Conservation (phyloP, 2,113 vertebrate species). For the Heterochromis multidens region DNA sequence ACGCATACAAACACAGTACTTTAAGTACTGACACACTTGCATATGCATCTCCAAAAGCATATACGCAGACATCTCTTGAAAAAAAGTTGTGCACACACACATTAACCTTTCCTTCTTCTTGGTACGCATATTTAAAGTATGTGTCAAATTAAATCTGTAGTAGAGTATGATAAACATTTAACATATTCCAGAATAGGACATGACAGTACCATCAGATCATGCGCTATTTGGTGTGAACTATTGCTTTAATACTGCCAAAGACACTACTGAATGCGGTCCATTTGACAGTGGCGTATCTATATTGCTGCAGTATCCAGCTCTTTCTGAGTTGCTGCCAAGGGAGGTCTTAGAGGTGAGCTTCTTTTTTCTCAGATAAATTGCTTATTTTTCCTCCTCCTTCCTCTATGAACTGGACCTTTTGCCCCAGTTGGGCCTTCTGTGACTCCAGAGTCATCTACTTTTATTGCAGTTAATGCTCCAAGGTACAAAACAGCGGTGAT, state of each 20-base stretch:
- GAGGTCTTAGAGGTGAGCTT: slow-evolving; percentile 62
- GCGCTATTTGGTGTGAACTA: slow-evolving; percentile 37
- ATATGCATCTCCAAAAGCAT: not conserved
- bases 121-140: not conserved
- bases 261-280: slow-evolving; percentile 9
- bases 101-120: not conserved
- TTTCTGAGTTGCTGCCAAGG: slow-evolving; percentile 50
- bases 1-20: slow-evolving; percentile 24
- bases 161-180: not conserved
- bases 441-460: slow-evolving; percentile 63
- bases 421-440: slow-evolving; percentile 38
- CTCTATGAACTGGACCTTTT: slow-evolving; percentile 62
- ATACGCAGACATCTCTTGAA: not conserved
- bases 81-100: not conserved
- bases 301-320: slow-evolving; percentile 44
- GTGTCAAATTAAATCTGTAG: not conserved
- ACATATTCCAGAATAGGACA: not conserved
- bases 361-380: slow-evolving; percentile 64
- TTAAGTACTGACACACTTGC: not conserved
- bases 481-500: slow-evolving; percentile 37
- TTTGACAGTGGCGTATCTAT: slow-evolving; percentile 46
- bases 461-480: slow-evolving; percentile 73
- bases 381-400: slow-evolving; percentile 61
- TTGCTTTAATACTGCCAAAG: slow-evolving; percentile 57
- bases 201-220: not conserved